Base-by-base conservation (phyloP, 2,797 vertebrate genomes). In the Pterois miles region DNA sequence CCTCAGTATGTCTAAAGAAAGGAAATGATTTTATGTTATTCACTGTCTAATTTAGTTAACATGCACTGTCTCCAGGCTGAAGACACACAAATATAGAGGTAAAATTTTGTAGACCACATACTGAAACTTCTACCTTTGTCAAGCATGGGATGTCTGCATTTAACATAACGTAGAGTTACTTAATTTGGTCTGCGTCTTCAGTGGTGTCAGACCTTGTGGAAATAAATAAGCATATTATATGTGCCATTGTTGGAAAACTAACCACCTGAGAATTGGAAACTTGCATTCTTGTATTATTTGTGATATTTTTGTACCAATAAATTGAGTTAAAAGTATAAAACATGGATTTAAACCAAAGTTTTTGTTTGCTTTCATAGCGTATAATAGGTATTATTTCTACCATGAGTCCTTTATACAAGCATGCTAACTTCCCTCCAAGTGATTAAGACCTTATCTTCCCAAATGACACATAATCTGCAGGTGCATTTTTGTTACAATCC, bases 251-350 rank as follows among this genome's bases (percentile, higher is more conserved):
- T 69, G 71, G 48, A 83, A 77, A 89, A 85, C 78, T 85, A 92
- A 89, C 76, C 52, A 68, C 59, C 64, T 82, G 57, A 84, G 60
- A 67, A 58, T 71, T 68, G 16, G 59, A 91, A 80, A 80, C 23
- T 74, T 85, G 43, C 20, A 65, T 84, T 81, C 72, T 78, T 88
- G 67, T 86, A 85, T 90, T 81, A 84, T 91, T 89, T 91, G 84
- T 88, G 83, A 90, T 91, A 89, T 91, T 94, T 92, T 93, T 92
- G 72, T 93, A 92, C 86, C 85, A 94, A 93, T 95, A 95, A 94
- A 95, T 85, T 83, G 65, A 83, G 46, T 67, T 79, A 40, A 86
- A 86, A 71, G 18, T 75, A 50, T n/a, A 46, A 69, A 81, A 80
- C 54, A 46, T 74, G 31, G 14, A 52, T 73, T 59, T 27, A 77